phyloP scores from a whole-genome alignment of 2,888 invertebrate species.

The Carpatolechia fugitivella region DNA sequence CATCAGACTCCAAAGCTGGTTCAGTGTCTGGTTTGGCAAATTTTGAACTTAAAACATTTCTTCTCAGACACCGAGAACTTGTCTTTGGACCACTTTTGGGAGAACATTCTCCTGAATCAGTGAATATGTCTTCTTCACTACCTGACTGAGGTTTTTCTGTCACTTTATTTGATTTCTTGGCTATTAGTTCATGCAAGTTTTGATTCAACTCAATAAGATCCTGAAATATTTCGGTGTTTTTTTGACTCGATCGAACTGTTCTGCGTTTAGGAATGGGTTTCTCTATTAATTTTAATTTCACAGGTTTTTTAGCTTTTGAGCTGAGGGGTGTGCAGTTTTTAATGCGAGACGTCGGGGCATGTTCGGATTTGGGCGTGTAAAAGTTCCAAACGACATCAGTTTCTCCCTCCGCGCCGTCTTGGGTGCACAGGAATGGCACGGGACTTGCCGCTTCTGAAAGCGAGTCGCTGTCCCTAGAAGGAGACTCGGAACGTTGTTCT shows the following conservation, averaged over 20 bases:
- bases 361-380: conserved; percentile 68
- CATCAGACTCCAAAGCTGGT: conserved; percentile 67
- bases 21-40: conserved; percentile 60
- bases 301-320: conserved; percentile 49
- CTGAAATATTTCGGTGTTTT: conserved; percentile 60
- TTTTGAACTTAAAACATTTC: conserved; percentile 67
- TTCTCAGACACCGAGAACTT: conserved; percentile 55
- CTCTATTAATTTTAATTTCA: conserved; percentile 50
- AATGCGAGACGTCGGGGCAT: conserved; percentile 37
- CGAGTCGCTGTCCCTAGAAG: conserved; percentile 68
- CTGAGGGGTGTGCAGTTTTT: conserved; percentile 67
- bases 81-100: conserved; percentile 53
- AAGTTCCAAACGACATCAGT: conserved; percentile 75
- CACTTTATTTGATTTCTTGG: conserved; percentile 38
- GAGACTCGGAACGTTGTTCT: conserved; percentile 56
- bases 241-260: conserved; percentile 46
- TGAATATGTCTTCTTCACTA: conserved; percentile 66
- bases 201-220: conserved; percentile 68
- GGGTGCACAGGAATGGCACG: conserved; percentile 71
- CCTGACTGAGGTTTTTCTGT: conserved; percentile 42
- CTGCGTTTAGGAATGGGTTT: conserved; percentile 54
- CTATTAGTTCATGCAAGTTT: conserved; percentile 59
- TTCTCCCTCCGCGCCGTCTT: conserved; percentile 72
- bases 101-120: conserved; percentile 54
- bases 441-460: conserved; percentile 68